Evolutionary conservation across 2,888 invertebrate genomes (phyloP), one percentile per base, ranked within the genome.

Genomic region (Plutella xylostella): DNA sequence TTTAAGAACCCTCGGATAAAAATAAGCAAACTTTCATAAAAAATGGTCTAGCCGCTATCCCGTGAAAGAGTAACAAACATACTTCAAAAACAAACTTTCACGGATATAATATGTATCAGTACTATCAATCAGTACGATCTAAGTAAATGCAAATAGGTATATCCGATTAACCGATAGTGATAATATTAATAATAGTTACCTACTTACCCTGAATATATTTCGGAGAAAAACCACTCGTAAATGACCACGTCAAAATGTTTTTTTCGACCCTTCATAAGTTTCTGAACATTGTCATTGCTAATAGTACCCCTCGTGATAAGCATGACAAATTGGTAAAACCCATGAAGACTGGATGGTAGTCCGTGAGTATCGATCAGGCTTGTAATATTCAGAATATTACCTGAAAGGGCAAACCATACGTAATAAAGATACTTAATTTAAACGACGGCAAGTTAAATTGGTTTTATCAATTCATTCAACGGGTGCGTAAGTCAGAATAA

Each of bases 161-260:
- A 25, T 11, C 9, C 9, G 25, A 25, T 25, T 25, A 7, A 7
- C 25, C 25, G 25, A 25, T 25, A 11, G 25, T 25, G 25, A 5
- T 7, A 25, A 25, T 7, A 25, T 25, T 5, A 5, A 7, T 5
- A 7, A 11, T 5, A 25, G 5, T 25, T 9, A 6, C 17, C 12
- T 19, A 18, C 63, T 62, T 53, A 70, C 70, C 56, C 52, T 5
- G 59, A 49, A 51, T 59, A 61, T 4, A 65, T 4, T 22, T 70
- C 65, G 9, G 46, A 55, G 38, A 65, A 69, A 58, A 74, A 55
- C 58, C 67, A 73, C 48, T 76, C 73, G 2, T 57, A 57, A n/a
- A 75, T 52, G 1, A 72, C 57, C 2, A 61, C 56, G 46, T 75
- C 75, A 38, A 71, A 70, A 0, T 53, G 46, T 45, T 60, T 50